Conservation (phyloP, 2,113 vertebrate species). For the Nycticebus coucang region DNA sequence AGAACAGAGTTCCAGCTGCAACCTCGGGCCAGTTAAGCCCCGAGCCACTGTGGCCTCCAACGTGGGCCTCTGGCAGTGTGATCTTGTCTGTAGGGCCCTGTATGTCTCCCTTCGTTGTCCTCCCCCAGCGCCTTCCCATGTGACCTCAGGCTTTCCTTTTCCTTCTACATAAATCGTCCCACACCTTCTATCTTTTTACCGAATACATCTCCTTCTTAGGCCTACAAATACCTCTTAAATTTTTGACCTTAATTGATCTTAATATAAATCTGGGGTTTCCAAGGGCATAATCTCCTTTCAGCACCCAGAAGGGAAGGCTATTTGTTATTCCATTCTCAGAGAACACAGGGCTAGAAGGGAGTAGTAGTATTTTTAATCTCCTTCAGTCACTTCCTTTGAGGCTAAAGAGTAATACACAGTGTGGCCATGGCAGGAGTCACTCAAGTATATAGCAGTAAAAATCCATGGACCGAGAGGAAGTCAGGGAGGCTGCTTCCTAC, state of each 20-base stretch:
- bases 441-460: no score
- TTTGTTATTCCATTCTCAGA: conserved; percentile 45
- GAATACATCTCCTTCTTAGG: background rate
- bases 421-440: no score
- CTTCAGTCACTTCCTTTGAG: background rate
- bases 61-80: background rate
- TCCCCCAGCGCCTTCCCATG: background rate
- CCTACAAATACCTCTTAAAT: conserved; percentile 40
- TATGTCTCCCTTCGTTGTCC: background rate
- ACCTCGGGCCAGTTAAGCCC: background rate
- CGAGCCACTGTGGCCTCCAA: background rate
- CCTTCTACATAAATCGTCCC: background rate
- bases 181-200: background rate
- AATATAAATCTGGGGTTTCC: conserved; percentile 9
- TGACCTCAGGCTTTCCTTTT: background rate
- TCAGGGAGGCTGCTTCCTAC: background rate
- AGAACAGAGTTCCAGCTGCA: background rate
- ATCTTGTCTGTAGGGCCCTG: background rate
- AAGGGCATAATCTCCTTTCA: conserved; percentile 19
- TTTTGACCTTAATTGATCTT: background rate
- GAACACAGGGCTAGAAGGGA: background rate
- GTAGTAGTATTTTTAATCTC: background rate
- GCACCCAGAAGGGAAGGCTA: background rate
- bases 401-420: background rate
- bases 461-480: no score